Evolutionary conservation across 1,140 invertebrate genomes (phyloP), one percentile per base, ranked within the genome.

Genomic region (Grapholita molesta): DNA sequence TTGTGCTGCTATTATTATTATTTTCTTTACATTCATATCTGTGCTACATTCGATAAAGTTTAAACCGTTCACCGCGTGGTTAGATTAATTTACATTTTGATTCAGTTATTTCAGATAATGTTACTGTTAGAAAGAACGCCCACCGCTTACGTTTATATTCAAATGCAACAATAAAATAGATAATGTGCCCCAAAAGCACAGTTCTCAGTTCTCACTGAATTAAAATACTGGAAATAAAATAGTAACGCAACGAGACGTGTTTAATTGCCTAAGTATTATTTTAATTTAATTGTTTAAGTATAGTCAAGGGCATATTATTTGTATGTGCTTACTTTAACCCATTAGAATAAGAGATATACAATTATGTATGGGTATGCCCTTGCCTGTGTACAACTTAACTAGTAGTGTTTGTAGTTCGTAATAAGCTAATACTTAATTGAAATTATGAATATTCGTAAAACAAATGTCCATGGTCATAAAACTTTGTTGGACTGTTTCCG

Each of bases 121-220:
- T 30, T 61, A 61, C 28, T 61, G 55, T 61, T 61, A 61, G 24
- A 11, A 4, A 61, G 7, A 7, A 61, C 55, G 55, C 28, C 55
- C n/a, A 61, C 55, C 12, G 8, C n/a, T 15, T 61, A 15, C 24
- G n/a, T 28, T 28, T 28, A 61, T 28, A 61, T 61, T 61, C 55
- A 32, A 61, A 61, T 61, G 32, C 24, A 30, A 30, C 30, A 61
- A 61, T 61, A 61, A 61, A 61, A 61, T 28, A 28, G 55, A 61
- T 61, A 61, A 61, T 32, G 25, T 30, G 55, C 25, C 55, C 55
- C n/a, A 15, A 61, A 32, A 30, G 12, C 25, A 61, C 55, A 30
- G 55, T 61, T 61, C 55, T 23, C 55, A 30, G 55, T 61, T 61
- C 55, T 23, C 55, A 61, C 55, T 61, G n/a, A 61, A 61, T 61